A percentile compares a stretch with the other conserved stretches of the same genome.
These are phyloP conservation scores for Zoanthus sociatus DNA, from an alignment of 92 coral and sea anemone genomes.

Conservation along the genomic window DNA sequence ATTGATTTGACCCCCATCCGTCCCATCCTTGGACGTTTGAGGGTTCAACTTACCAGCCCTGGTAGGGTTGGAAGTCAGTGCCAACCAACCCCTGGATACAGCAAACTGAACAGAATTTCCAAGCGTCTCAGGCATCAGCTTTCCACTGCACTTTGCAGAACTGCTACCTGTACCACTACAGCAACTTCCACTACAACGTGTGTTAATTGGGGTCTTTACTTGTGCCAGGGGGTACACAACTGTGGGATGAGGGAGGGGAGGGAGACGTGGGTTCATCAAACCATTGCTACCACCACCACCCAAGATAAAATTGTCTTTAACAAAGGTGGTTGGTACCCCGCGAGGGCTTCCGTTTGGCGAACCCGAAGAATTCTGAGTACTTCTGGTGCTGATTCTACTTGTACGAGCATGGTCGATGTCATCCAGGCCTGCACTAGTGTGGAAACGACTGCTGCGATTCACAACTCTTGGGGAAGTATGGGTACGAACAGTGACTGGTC, in stretches of 20 bases:
- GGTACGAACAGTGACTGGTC: constrained; percentile 94
- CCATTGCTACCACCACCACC: constrained; percentile 88
- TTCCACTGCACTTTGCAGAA: constrained; percentile 84
- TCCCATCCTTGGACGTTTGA: not conserved
- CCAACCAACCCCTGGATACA: constrained; percentile 92
- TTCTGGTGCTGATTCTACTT: constrained; percentile 74
- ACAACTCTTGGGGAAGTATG: constrained; percentile 94
- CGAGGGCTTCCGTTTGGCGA: constrained; percentile 94
- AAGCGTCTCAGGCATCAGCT: constrained; percentile 77
- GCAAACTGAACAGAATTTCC: constrained; percentile 91
- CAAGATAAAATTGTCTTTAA: constrained; percentile 77
- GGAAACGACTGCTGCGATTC: constrained; percentile 98
- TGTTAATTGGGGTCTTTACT: constrained; percentile 86
- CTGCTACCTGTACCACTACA: constrained; percentile 80
- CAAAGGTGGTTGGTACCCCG: constrained; percentile 60
- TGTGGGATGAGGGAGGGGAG: constrained; percentile 95
- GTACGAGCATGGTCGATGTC: constrained; percentile 86
- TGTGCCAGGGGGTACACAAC: constrained; percentile 86
- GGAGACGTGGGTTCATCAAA: constrained; percentile 90
- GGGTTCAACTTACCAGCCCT: constrained; percentile 68
- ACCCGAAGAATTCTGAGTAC: constrained; percentile 63
- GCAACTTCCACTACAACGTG: constrained; percentile 88
- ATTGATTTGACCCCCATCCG: too few relatives aligned
- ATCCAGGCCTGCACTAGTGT: constrained; percentile 98
- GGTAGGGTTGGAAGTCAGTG: constrained; percentile 81